A percentile compares a stretch with the other conserved stretches of the same genome.
Conservation (phyloP, 2,797 vertebrate species). For the Melanotaenia parkinsoni region DNA sequence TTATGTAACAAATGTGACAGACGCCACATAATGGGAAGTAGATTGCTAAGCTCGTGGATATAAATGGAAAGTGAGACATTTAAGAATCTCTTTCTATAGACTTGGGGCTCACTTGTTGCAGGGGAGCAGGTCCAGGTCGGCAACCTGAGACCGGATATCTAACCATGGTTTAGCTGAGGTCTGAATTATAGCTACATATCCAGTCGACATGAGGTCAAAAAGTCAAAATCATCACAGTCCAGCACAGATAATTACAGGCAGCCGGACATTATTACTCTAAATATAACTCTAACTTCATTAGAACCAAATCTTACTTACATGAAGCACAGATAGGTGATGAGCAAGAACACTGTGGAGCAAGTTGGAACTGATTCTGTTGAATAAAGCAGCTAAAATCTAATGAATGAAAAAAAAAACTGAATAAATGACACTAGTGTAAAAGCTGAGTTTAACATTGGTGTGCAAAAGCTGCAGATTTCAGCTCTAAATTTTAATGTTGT, state of each 20-base stretch:
- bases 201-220: constrained; percentile 32
- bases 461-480: neutral
- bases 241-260: neutral
- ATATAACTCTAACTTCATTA: constrained; percentile 40
- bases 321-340: constrained; percentile 9
- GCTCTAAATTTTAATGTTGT: neutral
- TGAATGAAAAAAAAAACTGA: neutral
- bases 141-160: neutral
- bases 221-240: constrained; percentile 2
- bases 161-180: neutral
- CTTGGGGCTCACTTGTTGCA: constrained; percentile 65
- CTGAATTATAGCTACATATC: neutral
- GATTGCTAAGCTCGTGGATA: neutral
- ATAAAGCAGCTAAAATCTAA: constrained; percentile 7
- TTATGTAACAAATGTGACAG: neutral
- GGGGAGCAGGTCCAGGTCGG: constrained; percentile 21
- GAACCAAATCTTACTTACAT: constrained; percentile 16
- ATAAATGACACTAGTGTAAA: constrained; percentile 5
- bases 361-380: constrained; percentile 1
- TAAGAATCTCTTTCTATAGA: neutral
- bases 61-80: constrained; percentile 1
- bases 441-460: constrained; percentile 36
- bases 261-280: constrained; percentile 12
- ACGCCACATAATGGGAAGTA: neutral
- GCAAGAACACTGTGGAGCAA: constrained; percentile 5